Conservation (phyloP, 2,888 invertebrate species). For the Mythimna vitellina region DNA sequence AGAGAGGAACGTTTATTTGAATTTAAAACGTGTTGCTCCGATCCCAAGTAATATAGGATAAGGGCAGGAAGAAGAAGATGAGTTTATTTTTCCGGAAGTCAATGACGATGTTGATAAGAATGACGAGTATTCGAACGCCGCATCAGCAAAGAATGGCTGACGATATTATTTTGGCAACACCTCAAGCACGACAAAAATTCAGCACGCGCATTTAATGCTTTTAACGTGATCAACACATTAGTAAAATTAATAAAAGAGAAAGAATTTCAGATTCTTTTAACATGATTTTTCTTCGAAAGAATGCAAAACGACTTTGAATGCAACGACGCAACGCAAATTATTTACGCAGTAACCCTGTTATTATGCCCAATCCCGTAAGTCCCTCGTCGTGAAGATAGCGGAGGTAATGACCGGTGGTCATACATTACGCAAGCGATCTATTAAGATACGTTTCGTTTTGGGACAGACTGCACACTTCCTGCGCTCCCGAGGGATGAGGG, state of each 20-base stretch:
- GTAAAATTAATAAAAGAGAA: slow-evolving; percentile 16
- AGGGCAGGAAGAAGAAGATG: too few relatives aligned
- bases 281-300: slow-evolving; percentile 12
- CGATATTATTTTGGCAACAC: slow-evolving; percentile 52
- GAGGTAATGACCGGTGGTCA: slow-evolving; percentile 26
- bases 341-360: background rate
- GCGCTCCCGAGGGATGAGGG: slow-evolving; percentile 31
- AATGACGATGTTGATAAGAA: slow-evolving; percentile 11
- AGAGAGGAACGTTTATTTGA: background rate
- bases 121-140: slow-evolving; percentile 24
- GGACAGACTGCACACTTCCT: slow-evolving; percentile 46
- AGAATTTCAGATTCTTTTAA: slow-evolving; percentile 23
- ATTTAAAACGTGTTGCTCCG: too few relatives aligned
- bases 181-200: slow-evolving; percentile 47
- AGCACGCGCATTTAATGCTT: slow-evolving; percentile 36
- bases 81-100: slow-evolving; percentile 12
- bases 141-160: slow-evolving; percentile 37
- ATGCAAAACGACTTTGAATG: background rate
- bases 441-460: slow-evolving; percentile 57
- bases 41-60: too few relatives aligned
- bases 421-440: slow-evolving; percentile 47
- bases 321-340: background rate
- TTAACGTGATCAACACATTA: slow-evolving; percentile 39
- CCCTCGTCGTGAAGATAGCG: slow-evolving; percentile 30
- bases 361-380: background rate